These are phyloP conservation scores for Zaprionus bogoriensis DNA, from an alignment of 2,888 invertebrate genomes.

Conservation along the genomic window DNA sequence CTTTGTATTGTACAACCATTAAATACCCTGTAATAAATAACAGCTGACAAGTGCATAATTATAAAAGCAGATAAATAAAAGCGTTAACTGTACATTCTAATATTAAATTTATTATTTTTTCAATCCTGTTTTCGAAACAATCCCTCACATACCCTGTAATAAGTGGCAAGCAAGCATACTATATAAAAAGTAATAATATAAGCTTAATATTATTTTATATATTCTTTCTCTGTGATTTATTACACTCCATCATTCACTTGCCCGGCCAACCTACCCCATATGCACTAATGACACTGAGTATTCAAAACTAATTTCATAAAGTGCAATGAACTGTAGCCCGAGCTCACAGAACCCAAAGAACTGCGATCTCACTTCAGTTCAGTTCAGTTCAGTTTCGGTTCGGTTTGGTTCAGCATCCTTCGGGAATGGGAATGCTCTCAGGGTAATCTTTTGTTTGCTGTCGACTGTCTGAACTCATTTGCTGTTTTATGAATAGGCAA, in stretches of 20 bases:
- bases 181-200: no score
- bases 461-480: constrained; percentile 66
- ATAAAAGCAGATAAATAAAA: no score
- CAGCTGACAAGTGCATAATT: no score
- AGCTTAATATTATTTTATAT: no score
- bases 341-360: constrained; percentile 23
- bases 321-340: constrained; percentile 67
- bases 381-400: no score
- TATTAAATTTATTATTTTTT: no score
- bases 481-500: constrained; percentile 77
- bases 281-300: constrained; percentile 14
- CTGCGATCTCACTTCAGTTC: constrained; percentile 11
- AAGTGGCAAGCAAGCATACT: not conserved
- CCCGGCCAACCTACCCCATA: not conserved
- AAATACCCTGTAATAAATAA: constrained; percentile 8
- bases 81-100: no score
- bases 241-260: not conserved
- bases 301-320: constrained; percentile 66
- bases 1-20: no score
- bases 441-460: constrained; percentile 53
- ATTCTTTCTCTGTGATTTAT: no score
- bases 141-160: constrained; percentile 2
- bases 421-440: not conserved
- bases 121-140: no score
- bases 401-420: constrained; percentile 63